These are phyloP conservation scores for Monopis laevigella DNA, from an alignment of 2,888 invertebrate species.

Conservation along the genomic window DNA sequence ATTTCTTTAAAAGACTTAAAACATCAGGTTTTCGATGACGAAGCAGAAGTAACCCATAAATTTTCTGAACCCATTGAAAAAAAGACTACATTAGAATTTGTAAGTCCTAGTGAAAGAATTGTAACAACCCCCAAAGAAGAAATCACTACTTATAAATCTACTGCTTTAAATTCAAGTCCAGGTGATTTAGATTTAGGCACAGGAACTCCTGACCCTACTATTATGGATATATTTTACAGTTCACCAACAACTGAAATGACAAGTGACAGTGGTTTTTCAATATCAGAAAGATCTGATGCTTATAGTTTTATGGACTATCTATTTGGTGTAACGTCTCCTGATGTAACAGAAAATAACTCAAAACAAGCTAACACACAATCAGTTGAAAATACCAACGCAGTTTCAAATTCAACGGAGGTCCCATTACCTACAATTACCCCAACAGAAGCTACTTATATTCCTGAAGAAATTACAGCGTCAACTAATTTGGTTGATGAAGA, in stretches of 20 bases:
- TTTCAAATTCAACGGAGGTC: slow-evolving; percentile 30
- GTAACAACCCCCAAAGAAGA: background rate
- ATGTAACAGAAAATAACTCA: slow-evolving; percentile 25
- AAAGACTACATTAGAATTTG: slow-evolving; percentile 16
- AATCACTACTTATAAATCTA: background rate
- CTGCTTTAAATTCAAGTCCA: slow-evolving; percentile 22
- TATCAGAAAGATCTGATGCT: slow-evolving; percentile 36
- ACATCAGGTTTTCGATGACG: slow-evolving; percentile 37
- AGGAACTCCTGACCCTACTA: slow-evolving; percentile 43
- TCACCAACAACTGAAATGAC: slow-evolving; percentile 38
- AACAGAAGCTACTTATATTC: slow-evolving; percentile 45
- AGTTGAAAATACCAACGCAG: slow-evolving; percentile 18
- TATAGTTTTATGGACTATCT: slow-evolving; percentile 54
- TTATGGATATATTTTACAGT: slow-evolving; percentile 33
- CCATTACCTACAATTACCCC: slow-evolving; percentile 33
- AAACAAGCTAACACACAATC: slow-evolving; percentile 22
- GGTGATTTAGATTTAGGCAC: slow-evolving; percentile 55
- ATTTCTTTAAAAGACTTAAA: slow-evolving; percentile 28
- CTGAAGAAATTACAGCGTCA: slow-evolving; percentile 48
- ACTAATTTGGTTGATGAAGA: slow-evolving; percentile 19
- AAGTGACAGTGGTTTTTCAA: slow-evolving; percentile 26
- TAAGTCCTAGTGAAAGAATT: background rate
- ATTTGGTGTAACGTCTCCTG: slow-evolving; percentile 44
- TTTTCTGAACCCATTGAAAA: slow-evolving; percentile 6
- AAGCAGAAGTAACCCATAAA: slow-evolving; percentile 29